Evolutionary conservation across 2,797 vertebrate species (phyloP), one percentile per base, ranked within the genome.

Genomic region (Leucoraja ocellata): DNA sequence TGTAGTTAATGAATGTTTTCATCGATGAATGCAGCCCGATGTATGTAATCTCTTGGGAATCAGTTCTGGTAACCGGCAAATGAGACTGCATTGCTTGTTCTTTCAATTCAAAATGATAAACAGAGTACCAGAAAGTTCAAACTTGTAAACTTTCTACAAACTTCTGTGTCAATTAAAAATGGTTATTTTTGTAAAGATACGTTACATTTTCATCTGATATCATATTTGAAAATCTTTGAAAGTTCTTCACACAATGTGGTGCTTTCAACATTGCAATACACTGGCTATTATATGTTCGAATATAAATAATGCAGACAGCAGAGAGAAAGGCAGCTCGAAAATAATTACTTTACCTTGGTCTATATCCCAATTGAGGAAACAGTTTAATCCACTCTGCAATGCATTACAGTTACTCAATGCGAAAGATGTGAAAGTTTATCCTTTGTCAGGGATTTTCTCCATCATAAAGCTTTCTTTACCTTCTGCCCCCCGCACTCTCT

Each of bases 181-280:
- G 2, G 16, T 73, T 78, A 78, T 11, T 36, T 36, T 78, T 78
- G 77, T 32, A 78, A 78, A 74, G 73, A 28, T 25, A 79, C 78
- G 39, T 79, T 36, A 7, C 78, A 16, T 79, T 79, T 79, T 32
- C 39, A 79, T 39, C 32, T 36, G 36, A 79, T 79, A 39, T 79
- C 78, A 79, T 79, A 36, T 78, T 39, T 79, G 78, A 79, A 79
- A 21, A 79, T 79, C 32, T 79, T 18, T 79, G 78, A 79, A 79
- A 79, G 32, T 13, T 18, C 78, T 78, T 36, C 32, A 36, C 13
- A 79, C 11, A 79, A 79, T 39, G 32, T 25, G 39, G 4, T 4
- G 32, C 32, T 39, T 79, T 79, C 78, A 79, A 39, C 78, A 79
- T 5, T 39, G 32, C 36, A 79, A 18, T 79, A 7, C 18, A 36